Base-by-base conservation (phyloP, 2,888 invertebrate genomes). In the Aromia moschata region DNA sequence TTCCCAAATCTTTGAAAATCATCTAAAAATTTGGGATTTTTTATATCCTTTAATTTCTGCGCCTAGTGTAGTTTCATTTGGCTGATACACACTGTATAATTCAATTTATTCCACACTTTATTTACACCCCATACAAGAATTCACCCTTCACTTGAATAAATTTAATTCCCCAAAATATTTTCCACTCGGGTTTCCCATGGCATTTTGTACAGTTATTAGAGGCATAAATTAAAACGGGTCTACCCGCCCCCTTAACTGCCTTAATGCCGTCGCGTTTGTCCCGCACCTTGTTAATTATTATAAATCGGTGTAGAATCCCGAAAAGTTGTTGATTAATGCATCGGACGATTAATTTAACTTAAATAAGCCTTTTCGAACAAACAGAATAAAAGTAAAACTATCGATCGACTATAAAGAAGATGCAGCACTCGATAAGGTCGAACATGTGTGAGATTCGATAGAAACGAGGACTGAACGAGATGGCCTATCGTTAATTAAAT, bases 361-460 rank as follows among this genome's bases (percentile, higher is more conserved):
- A 72, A 75, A 74, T 74, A 73, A 74, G 72, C 70, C 69, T 71
- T 72, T 71, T 67, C 67, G 68, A 70, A 64, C 64, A 67, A 66
- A 66, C 67, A 64, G 68, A 71, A 74, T 67, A 73, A 71, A 71
- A 75, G 70, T 65, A 71, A 70, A 70, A 70, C 65, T 67, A 70
- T 69, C 69, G 74, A 74, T 75, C 69, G 73, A 67, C 72, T 70
- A 71, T 73, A 71, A 74, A 73, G 68, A 64, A 78, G 79, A 79
- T 79, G 72, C 76, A 78, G 74, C 79, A 78, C 79, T 76, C 73
- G 79, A 79, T 79, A 78, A 77, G 70, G 60, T 53, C 63, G 71
- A 78, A 80, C 80, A 80, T 79, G 80, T 79, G 80, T 80, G 80
- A 80, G 79, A 75, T 77, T 77, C 75, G 78, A 78, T 78, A 77